These are phyloP conservation scores for Gastrophryne carolinensis DNA, from an alignment of 2,797 vertebrate species.

Conservation along the genomic window DNA sequence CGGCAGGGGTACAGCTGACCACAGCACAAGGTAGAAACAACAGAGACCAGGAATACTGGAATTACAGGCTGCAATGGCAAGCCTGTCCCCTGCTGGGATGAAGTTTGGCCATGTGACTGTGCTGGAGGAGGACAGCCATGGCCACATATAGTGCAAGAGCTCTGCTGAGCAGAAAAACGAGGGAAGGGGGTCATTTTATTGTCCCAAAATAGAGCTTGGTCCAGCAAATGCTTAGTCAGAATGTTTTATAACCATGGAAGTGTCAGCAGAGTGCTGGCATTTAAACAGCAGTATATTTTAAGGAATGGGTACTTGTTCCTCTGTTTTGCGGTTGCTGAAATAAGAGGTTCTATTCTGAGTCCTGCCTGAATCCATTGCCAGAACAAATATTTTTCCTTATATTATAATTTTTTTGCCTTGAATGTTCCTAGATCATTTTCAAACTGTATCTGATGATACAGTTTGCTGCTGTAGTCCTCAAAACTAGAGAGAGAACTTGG, in stretches of 20 bases:
- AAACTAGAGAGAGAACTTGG: not conserved
- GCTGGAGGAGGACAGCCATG: not conserved
- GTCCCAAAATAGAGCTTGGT: slow-evolving; percentile 38
- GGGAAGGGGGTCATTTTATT: not conserved
- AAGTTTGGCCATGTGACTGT: not conserved
- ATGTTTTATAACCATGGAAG: slow-evolving; percentile 30
- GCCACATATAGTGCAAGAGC: slow-evolving; percentile 28
- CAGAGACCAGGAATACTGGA: not conserved
- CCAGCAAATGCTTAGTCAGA: slow-evolving; percentile 28
- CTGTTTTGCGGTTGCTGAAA: slow-evolving; percentile 47
- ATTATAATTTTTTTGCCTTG: slow-evolving; percentile 4
- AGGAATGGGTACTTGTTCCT: slow-evolving; percentile 24
- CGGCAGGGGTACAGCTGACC: not conserved
- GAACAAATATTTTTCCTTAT: slow-evolving; percentile 5
- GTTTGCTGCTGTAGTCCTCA: not conserved
- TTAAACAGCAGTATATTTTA: slow-evolving; percentile 46
- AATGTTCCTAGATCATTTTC: slow-evolving; percentile 30
- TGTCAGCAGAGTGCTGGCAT: slow-evolving; percentile 45
- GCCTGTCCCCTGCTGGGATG: not conserved
- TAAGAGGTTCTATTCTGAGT: slow-evolving; percentile 49
- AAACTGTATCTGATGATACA: not conserved
- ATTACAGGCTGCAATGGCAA: slow-evolving; percentile 10
- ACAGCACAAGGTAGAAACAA: not conserved
- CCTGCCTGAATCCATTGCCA: slow-evolving; percentile 8
- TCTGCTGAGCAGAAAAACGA: not conserved